These are phyloP conservation scores for Coptotermes formosanus DNA, from an alignment of 1,140 invertebrate species.

Conservation along the genomic window DNA sequence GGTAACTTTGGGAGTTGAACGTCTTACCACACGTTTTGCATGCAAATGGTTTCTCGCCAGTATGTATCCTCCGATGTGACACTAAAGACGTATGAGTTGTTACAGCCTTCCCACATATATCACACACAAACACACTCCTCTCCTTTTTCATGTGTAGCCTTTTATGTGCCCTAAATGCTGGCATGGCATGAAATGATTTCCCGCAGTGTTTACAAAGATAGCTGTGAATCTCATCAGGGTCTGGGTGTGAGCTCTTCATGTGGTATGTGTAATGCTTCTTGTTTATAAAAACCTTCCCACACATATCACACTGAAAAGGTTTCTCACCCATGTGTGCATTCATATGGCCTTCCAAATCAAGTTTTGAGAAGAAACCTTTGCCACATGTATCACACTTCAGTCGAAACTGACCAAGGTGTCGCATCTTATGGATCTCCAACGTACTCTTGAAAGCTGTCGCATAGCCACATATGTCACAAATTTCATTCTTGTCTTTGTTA, in stretches of 20 bases:
- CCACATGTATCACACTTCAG: conserved; percentile 59
- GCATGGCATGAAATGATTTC: conserved; percentile 27
- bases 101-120: conserved; percentile 44
- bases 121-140: conserved; percentile 53
- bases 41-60: conserved; percentile 51
- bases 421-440: conserved; percentile 46
- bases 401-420: conserved; percentile 57
- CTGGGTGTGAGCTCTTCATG: conserved; percentile 42
- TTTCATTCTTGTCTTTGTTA: conserved; percentile 44
- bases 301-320: conserved; percentile 46
- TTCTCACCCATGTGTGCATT: conserved; percentile 30
- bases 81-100: conserved; percentile 40
- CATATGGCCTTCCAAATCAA: conserved; percentile 51
- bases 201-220: neutral
- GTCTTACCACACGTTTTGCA: conserved; percentile 52
- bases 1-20: conserved; percentile 49
- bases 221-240: neutral
- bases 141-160: conserved; percentile 45
- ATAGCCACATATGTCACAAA: conserved; percentile 49
- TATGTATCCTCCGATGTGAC: conserved; percentile 57
- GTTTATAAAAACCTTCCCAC: conserved; percentile 49
- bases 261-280: conserved; percentile 40
- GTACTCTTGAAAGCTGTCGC: conserved; percentile 46
- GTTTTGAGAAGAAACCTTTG: conserved; percentile 54
- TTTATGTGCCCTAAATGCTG: conserved; percentile 45